Percentiles rank a stretch among this genome's conserved stretches.
phyloP scores from a whole-genome alignment of 2,888 invertebrate genomes.

The Zhengitettix transpicula region DNA sequence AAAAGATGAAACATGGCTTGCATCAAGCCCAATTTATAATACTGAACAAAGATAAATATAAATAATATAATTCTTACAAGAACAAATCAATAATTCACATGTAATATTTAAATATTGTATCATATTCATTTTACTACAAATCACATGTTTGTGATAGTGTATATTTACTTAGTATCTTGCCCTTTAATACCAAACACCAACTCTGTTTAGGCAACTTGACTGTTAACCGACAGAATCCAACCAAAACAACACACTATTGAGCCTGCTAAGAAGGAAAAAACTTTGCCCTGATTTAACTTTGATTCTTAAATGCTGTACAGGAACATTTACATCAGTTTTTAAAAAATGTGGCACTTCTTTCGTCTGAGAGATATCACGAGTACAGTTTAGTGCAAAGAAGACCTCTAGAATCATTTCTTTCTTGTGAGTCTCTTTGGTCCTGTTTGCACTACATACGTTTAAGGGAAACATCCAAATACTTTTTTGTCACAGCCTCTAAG shows the following conservation, averaged over 20 bases:
- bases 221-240: constrained; percentile 13
- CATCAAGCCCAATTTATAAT: not conserved
- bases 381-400: constrained; percentile 16
- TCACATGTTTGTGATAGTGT: constrained; percentile 8
- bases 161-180: constrained; percentile 18
- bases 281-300: constrained; percentile 15
- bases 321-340: constrained; percentile 27
- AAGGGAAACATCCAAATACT: constrained; percentile 15
- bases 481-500: constrained; percentile 17
- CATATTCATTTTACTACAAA: constrained; percentile 14
- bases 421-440: constrained; percentile 14
- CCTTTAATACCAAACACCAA: constrained; percentile 28
- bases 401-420: constrained; percentile 10
- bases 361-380: constrained; percentile 29
- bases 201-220: constrained; percentile 12
- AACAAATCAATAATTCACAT: constrained; percentile 1
- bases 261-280: constrained; percentile 13
- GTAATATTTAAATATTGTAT: constrained; percentile 11
- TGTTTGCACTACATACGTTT: constrained; percentile 15
- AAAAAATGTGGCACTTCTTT: constrained; percentile 25
- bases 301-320: constrained; percentile 31
- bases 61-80: constrained; percentile 31
- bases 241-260: constrained; percentile 13
- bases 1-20: not conserved
- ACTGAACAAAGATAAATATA: constrained; percentile 32